Evolutionary conservation across 1,140 invertebrate species (phyloP), one percentile per base, ranked within the genome.

Genomic region (Drosophila funebris): DNA sequence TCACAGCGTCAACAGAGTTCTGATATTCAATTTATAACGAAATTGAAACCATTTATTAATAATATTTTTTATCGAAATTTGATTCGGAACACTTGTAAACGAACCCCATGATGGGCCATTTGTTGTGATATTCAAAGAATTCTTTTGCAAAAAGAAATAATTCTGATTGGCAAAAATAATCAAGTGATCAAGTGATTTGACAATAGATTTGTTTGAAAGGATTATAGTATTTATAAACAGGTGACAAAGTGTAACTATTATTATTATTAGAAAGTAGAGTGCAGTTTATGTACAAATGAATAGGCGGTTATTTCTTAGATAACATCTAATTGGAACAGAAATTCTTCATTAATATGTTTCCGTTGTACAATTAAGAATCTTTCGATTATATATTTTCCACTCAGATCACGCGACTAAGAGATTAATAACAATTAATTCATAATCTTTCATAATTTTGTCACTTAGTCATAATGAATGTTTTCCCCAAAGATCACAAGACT

Each of bases 401-500:
- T 27, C 24, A 31, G 9, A 8, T 31, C 7, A 7, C 4, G n/a
- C n/a, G 33, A 13, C n/a, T 11, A n/a, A n/a, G n/a, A n/a, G n/a
- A n/a, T 37, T 37, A 4, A 14, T 29, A 48, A 27, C 13, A n/a
- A 48, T 48, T 24, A 48, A 54, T 39, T 7, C 39, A 27, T 36
- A 6, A 39, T 54, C 18, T 39, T 54, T 39, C 9, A 44, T 44
- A n/a, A 39, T 43, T 43, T 9, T 13, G 46, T 16, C 57, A 60
- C 57, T 61, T 50, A 61, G 58, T 61, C 58, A 61, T 61, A n/a
- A 39, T 37, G 41, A 1, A 50, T 39, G 1, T 37, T 48, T 61
- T 61, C 44, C 58, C 58, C 44, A 8, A 14, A 13, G 76, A 82
- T 82, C 78, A 82, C 73, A 82, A 82, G 78, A 22, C 44, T 73